Conservation (phyloP, 2,888 invertebrate genomes). For the Muscina levida region DNA sequence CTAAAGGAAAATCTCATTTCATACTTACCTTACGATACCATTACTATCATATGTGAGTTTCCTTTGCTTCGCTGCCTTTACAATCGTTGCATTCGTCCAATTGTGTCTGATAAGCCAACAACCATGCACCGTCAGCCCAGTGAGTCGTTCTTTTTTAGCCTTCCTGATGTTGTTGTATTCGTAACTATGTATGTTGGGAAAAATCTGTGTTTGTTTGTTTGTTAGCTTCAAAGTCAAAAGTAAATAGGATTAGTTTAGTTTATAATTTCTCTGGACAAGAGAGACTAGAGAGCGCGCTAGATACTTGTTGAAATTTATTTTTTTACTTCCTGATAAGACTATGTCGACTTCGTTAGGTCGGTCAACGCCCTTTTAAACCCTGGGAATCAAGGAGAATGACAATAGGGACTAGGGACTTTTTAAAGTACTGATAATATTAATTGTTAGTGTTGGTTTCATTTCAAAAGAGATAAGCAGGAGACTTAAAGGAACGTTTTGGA, state of each 20-base stretch:
- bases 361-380: constrained; percentile 31
- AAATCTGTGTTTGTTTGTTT: constrained; percentile 2
- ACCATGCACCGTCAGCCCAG: no score
- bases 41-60: background rate
- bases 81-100: background rate
- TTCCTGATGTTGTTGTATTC: no score
- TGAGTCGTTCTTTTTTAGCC: constrained; percentile 7
- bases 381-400: background rate
- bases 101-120: constrained; percentile 15
- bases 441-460: constrained; percentile 9
- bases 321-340: constrained; percentile 30
- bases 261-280: background rate
- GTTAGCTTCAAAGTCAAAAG: background rate
- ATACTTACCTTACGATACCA: background rate
- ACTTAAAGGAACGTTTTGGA: no score
- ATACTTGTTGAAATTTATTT: background rate
- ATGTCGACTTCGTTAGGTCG: background rate
- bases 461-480: background rate
- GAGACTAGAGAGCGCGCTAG: background rate
- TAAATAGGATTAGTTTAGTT: constrained; percentile 28
- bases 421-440: constrained; percentile 6
- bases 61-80: background rate
- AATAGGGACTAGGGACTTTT: background rate
- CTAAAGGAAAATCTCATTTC: constrained; percentile 1
- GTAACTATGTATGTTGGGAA: no score